Evolutionary conservation across 2,113 vertebrate species (phyloP), one percentile per base, ranked within the genome.

Genomic region (Ammodytes dubius): DNA sequence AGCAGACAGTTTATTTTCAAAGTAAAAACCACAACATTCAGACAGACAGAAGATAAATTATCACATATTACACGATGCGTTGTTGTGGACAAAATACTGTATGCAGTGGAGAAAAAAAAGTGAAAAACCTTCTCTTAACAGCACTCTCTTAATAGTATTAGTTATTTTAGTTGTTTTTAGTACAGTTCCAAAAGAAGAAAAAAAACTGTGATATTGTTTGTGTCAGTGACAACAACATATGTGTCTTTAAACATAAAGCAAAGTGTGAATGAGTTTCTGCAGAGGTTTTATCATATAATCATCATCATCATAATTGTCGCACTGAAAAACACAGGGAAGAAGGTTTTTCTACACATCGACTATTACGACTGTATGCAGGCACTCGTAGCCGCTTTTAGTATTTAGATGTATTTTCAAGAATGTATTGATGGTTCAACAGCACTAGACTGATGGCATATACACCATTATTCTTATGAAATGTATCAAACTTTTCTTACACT

Each of bases 1-100:
- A 52, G 50, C 64, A 76, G 19, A 59, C 27, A 3, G 2, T 69
- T 76, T 66, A 60, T 70, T 71, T 74, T 84, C 53, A 77, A 47
- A 67, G 57, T 70, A 40, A 76, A 72, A 58, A 71, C 52, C 0
- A 56, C 71, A 69, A 47, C 49, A 77, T 46, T 69, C 79, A 86
- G 49, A 47, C 14, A 49, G 35, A 43, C 74, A 65, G 39, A 54
- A 11, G 12, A 69, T 42, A 47, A 45, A 72, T 58, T 68, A 50
- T 15, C 15, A 57, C 59, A 6, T 56, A 58, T 60, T n/a, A 39
- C 14, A 45, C 15, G 10, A 50, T 35, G 14, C 17, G 10, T 47
- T 10, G 19, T 45, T 39, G 27, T 15, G 13, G 52, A 74, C 5
- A 58, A 2, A 69, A 79, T 71, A 17, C 42, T 77, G 66, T 63